Evolutionary conservation across 2,113 vertebrate genomes (phyloP), one percentile per base, ranked within the genome.

Genomic region (Chlorocebus sabaeus): DNA sequence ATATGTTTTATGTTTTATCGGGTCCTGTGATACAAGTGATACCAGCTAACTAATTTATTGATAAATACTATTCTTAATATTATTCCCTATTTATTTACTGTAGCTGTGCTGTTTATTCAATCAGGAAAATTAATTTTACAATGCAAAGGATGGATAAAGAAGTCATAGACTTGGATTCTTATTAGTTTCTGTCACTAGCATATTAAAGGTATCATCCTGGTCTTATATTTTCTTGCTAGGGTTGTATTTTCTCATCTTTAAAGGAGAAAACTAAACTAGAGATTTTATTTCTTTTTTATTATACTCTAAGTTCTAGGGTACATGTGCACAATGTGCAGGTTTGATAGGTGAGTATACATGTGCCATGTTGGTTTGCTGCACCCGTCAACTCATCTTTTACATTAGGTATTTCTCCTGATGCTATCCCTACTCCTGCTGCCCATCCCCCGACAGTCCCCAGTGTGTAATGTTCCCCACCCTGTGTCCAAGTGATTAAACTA

Each of bases 81-180:
- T 91, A 16, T 80, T 88, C 17, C 20, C 20, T 81, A 73, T 3
- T 82, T 92, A 55, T 38, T 93, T 88, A 48, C 64, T 81, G 12
- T 61, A 50, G 40, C 45, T 87, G 17, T 73, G 2, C 68, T 92
- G 78, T 57, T 97, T 35, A 59, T 80, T 92, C 32, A 78, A 2
- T 93, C 43, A 84, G 40, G 35, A 95, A 72, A 91, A 59, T 94
- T 35, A 38, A 1, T 78, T 92, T 92, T 90, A 61, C 92, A 83
- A 45, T 76, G 20, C 50, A 78, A 88, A 79, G 35, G 20, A 16
- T 72, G 43, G 22, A 83, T 52, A 38, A 40, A 52, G 55, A 91
- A 72, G 14, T 76, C 17, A 81, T 20, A 84, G 70, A 90, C 43
- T 80, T 93, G 20, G 22, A 48, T 94, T 93, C 61, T 92, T 13